Percentiles rank a stretch among this genome's conserved stretches.
phyloP scores from a whole-genome alignment of 2,113 vertebrate genomes.

The Clarias gariepinus region DNA sequence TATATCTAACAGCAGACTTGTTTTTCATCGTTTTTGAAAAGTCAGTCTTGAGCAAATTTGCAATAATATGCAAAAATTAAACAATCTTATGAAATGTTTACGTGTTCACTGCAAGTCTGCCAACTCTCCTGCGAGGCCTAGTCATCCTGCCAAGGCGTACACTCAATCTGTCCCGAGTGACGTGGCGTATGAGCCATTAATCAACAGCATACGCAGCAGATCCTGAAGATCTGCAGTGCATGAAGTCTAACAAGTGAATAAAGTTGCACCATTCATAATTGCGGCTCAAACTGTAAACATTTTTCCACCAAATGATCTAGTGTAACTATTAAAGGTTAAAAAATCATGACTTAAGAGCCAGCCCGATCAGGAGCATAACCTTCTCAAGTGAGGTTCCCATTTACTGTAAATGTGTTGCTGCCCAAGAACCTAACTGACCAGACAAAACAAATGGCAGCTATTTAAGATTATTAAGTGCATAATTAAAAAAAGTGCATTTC shows the following conservation, averaged over 20 bases:
- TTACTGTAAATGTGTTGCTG: too few relatives aligned
- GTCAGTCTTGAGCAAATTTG: neutral
- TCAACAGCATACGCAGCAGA: conserved; percentile 1
- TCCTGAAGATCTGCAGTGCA: conserved; percentile 22
- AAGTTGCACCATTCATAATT: conserved; percentile 50
- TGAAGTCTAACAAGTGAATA: conserved; percentile 37
- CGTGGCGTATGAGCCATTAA: conserved; percentile 18
- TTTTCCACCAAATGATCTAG: neutral
- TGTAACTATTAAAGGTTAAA: neutral
- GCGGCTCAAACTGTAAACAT: conserved; percentile 15
- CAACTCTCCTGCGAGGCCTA: neutral
- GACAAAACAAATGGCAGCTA: neutral
- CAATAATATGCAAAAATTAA: conserved; percentile 11
- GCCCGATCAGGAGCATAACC: neutral
- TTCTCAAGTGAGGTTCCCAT: too few relatives aligned
- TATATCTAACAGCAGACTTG: neutral
- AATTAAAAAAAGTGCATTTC: neutral
- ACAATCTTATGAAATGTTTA: neutral
- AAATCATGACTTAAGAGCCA: neutral
- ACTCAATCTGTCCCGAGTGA: conserved; percentile 1
- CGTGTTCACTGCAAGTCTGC: neutral
- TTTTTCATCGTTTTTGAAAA: neutral
- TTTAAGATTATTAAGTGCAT: neutral
- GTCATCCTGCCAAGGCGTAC: conserved; percentile 14
- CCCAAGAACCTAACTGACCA: neutral